These are phyloP conservation scores for Urocynchramus pylzowi DNA, from an alignment of 2,113 vertebrate species.

Conservation along the genomic window DNA sequence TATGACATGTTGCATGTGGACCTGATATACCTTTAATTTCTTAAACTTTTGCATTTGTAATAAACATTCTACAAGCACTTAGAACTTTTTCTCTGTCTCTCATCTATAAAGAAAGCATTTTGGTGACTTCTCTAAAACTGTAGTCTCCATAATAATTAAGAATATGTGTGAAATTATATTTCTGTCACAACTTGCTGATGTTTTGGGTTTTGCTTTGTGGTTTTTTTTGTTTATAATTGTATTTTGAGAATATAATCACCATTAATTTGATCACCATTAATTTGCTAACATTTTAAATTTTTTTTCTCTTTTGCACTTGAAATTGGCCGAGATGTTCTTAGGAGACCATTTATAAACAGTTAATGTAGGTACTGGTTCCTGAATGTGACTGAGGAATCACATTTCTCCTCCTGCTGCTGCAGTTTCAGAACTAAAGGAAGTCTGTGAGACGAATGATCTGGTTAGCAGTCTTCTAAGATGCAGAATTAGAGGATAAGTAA, in stretches of 20 bases:
- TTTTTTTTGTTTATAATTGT: not conserved
- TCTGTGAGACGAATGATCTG: not conserved
- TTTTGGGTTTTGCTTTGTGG: not conserved
- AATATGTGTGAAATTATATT: not conserved
- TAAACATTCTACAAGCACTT: not conserved
- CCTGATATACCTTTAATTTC: not conserved
- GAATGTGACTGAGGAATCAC: not conserved
- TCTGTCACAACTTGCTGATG: not conserved
- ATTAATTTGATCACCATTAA: not conserved
- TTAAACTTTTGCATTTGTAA: not conserved
- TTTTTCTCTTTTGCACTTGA: not conserved
- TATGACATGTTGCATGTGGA: not conserved
- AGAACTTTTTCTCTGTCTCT: not conserved
- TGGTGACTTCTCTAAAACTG: not conserved
- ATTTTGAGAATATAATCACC: not conserved
- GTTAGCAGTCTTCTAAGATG: not conserved
- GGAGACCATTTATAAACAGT: not conserved
- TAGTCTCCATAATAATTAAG: not conserved
- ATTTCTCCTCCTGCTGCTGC: not conserved
- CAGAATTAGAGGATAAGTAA: not conserved
- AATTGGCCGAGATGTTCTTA: not conserved
- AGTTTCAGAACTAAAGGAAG: not conserved
- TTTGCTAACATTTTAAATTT: not conserved
- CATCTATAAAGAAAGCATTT: not conserved
- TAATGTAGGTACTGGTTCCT: not conserved